Base-by-base conservation (phyloP, 2,797 vertebrate genomes). In the Lates japonicus region DNA sequence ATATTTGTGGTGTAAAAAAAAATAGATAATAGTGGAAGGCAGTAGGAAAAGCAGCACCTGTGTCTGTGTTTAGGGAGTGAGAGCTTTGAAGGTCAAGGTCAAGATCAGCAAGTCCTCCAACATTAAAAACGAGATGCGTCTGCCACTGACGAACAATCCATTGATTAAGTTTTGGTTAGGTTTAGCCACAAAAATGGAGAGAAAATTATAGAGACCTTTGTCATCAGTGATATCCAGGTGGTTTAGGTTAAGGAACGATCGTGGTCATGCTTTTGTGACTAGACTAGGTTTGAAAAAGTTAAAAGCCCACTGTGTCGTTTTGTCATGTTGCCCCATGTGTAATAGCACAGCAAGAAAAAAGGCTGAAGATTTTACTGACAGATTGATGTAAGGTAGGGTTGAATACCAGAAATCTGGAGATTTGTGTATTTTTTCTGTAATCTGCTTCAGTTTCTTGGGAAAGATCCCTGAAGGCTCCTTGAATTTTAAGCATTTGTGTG, bases 1-100 rank as follows among this genome's bases (percentile, higher is more conserved):
- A 37, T 58, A 22, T 54, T 69, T 42, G 33, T 11, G 20, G 33
- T 39, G 37, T 46, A 65, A 54, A 63, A 51, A 54, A 59, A 54
- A 59, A 46, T 14, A 4, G 25, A 29, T 29, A 29, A 29, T 29
- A 29, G 25, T 29, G 25, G 25, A 29, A 29, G 25, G 1, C 25
- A 29, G 25, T 29, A 29, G 25, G 25, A 29, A 1, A 29, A 29
- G 25, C 25, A 29, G 25, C 25, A 29, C 25, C 25, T 29, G 25
- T 2, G 25, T 29, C 25, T 29, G 25, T 29, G 25, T 29, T 29
- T 29, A 29, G 25, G 25, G 25, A n/a, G n/a, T n/a, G n/a, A n/a
- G n/a, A n/a, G n/a, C n/a, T n/a, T n/a, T n/a, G n/a, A n/a, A n/a
- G n/a, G n/a, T n/a, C n/a, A n/a, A n/a, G n/a, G n/a, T n/a, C n/a